phyloP scores from a whole-genome alignment of 92 coral and sea anemone species.

The Paragorgia papillata region DNA sequence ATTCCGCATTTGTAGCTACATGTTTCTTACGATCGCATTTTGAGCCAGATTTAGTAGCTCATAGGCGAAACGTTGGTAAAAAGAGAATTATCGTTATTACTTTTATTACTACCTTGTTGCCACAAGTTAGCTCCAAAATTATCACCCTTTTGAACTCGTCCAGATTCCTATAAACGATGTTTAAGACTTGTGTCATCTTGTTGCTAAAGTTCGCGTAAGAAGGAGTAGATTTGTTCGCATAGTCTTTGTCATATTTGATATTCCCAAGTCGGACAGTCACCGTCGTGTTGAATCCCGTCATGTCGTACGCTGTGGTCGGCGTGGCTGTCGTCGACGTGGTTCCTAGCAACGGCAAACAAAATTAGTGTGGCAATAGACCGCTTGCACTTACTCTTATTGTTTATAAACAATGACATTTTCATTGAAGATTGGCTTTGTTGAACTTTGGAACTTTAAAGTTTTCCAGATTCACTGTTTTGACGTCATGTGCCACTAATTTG shows the following conservation, averaged over 20 bases:
- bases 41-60: too few relatives aligned
- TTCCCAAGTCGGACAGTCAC: constrained; percentile 9
- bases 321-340: background rate
- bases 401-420: too few relatives aligned
- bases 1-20: too few relatives aligned
- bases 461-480: too few relatives aligned
- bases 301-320: background rate
- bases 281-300: constrained; percentile 2
- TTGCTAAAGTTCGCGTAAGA: background rate
- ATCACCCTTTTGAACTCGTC: constrained; percentile 5
- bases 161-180: background rate
- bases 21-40: too few relatives aligned
- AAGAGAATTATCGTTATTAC: too few relatives aligned
- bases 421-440: too few relatives aligned
- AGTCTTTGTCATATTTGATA: background rate
- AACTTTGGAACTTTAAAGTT: too few relatives aligned
- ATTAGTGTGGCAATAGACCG: too few relatives aligned
- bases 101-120: constrained; percentile 13
- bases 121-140: constrained; percentile 5
- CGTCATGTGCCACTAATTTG: too few relatives aligned
- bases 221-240: constrained; percentile 28
- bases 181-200: constrained; percentile 1
- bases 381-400: too few relatives aligned
- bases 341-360: background rate
- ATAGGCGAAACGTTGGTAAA: too few relatives aligned